phyloP scores from a whole-genome alignment of 2,113 vertebrate species.

The Mionectes macconnelli region DNA sequence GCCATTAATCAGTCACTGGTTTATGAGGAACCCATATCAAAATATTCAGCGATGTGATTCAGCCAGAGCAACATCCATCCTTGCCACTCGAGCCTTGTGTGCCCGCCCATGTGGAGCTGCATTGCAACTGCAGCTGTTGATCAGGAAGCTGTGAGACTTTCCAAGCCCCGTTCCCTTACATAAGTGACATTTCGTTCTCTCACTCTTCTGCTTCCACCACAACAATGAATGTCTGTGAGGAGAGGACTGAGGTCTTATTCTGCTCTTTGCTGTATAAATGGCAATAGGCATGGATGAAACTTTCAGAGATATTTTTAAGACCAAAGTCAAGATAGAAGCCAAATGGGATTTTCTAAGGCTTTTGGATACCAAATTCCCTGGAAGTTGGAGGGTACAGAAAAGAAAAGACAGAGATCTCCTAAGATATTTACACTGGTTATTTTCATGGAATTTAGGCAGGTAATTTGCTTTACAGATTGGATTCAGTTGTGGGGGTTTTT shows the following conservation, averaged over 20 bases:
- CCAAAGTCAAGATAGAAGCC: background rate
- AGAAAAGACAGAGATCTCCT: background rate
- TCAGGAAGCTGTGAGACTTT: background rate
- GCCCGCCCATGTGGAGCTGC: background rate
- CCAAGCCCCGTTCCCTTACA: background rate
- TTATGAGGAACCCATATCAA: background rate
- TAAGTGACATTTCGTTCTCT: background rate
- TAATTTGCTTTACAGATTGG: background rate
- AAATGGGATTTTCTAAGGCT: background rate
- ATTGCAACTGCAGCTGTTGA: background rate
- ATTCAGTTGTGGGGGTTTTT: background rate
- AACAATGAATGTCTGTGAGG: background rate
- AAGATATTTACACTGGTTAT: background rate
- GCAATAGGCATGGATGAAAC: background rate
- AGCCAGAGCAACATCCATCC: background rate
- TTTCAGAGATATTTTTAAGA: background rate
- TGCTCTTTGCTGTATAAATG: background rate
- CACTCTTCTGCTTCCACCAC: background rate
- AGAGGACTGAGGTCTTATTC: background rate
- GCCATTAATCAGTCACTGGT: background rate
- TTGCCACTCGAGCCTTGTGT: background rate
- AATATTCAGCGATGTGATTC: background rate
- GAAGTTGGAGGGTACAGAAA: background rate
- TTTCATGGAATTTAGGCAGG: background rate
- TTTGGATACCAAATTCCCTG: background rate